Evolutionary conservation across 1,140 invertebrate genomes (phyloP).

Genomic region (Parasteatoda tepidariorum): DNA sequence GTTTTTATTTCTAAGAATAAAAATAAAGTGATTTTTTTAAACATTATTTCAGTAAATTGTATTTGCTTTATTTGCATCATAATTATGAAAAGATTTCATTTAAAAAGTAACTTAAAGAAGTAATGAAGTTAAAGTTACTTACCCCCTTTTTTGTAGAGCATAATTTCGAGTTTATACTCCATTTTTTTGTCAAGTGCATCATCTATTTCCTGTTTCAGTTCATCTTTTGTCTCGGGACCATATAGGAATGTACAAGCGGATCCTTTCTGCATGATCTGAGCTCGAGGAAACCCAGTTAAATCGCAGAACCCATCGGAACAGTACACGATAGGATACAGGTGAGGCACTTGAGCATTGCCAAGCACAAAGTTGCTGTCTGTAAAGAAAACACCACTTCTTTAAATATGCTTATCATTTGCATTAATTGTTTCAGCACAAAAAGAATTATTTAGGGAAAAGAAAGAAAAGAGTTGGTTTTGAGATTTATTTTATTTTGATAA

Average conservation of each 20-base stretch:
- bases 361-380: conserved; percentile 98
- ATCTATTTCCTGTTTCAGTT: conserved; percentile 89
- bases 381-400: too few relatives aligned
- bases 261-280: conserved; percentile 96
- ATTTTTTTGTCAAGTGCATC: conserved; percentile 87
- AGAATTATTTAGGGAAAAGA: too few relatives aligned
- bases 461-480: too few relatives aligned
- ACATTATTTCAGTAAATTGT: too few relatives aligned
- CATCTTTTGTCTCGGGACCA: conserved; percentile 88
- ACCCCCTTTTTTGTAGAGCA: conserved; percentile 96
- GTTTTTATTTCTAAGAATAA: too few relatives aligned
- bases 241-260: conserved; percentile 97
- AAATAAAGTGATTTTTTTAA: too few relatives aligned
- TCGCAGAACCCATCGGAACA: conserved; percentile 98
- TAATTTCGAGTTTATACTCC: conserved; percentile 92
- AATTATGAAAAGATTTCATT: too few relatives aligned
- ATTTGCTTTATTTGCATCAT: too few relatives aligned
- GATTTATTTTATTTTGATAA: too few relatives aligned
- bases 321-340: conserved; percentile 92
- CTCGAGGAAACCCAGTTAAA: conserved; percentile 91
- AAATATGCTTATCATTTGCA: too few relatives aligned
- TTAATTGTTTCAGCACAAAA: too few relatives aligned
- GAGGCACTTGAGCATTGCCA: conserved; percentile 92
- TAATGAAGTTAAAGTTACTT: conserved; percentile 64
- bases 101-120: too few relatives aligned